Evolutionary conservation across 2,797 vertebrate species (phyloP), one percentile per base, ranked within the genome.

Genomic region (Hippoglossus hippoglossus): DNA sequence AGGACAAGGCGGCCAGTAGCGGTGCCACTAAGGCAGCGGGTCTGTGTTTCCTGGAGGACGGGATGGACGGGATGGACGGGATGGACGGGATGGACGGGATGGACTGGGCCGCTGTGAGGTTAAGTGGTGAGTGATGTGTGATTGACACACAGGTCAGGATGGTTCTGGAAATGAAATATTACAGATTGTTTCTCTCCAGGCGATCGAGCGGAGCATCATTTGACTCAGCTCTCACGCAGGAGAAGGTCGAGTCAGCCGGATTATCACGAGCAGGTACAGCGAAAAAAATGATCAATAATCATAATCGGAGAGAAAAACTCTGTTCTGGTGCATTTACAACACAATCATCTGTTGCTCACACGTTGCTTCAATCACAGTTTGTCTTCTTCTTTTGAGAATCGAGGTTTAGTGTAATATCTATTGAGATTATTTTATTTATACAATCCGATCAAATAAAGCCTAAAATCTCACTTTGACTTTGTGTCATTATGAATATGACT

Each of bases 31-130:
- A 79, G 34, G 52, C 71, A 1, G 56, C 85, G 0, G 89, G 66
- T 8, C 87, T 94, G 1, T 91, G 90, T 78, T 94, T 94, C 44
- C 81, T 94, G 60, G 92, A 93, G 0, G 92, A 94, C 2, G 67
- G 80, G 0, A 28, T 92, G 65, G 93, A 94, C 80, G 22, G 22
- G 22, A 22, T 22, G 22, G 22, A n/a, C n/a, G n/a, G n/a, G n/a
- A n/a, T n/a, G n/a, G n/a, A 22, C 22, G 22, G 22, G 22, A 22
- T 22, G 0, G 92, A 94, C 2, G 67, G 80, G 0, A 34, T 92
- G 65, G 93, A 94, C 80, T 95, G 94, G 94, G 26, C 73, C 1
- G 56, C 50, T 19, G 56, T 90, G 47, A 75, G 75, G 22, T 75
- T 93, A 18, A 44, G 60, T 4, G 88, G 93, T 93, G 63, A 79